Conservation (phyloP, 2,797 vertebrate genomes). For the Mastacembelus armatus region DNA sequence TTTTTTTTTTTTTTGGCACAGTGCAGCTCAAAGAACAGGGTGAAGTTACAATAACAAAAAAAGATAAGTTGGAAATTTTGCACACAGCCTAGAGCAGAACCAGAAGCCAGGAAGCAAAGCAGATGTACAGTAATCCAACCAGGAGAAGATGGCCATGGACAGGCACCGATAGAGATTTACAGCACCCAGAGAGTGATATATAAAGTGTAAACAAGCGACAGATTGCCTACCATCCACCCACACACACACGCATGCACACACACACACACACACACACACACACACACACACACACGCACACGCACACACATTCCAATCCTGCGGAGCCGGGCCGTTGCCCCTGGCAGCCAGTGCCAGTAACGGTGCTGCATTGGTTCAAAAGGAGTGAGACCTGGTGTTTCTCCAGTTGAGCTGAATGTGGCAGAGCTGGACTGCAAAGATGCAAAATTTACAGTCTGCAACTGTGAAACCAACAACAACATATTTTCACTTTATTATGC, state of each 20-base stretch:
- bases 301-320: conserved; percentile 63
- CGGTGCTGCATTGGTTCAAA: conserved; percentile 55
- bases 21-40: no score
- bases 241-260: conserved; percentile 38
- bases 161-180: conserved; percentile 68
- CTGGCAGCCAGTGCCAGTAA: conserved; percentile 68
- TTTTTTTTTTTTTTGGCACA: no score
- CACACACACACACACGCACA: conserved; percentile 48
- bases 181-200: conserved; percentile 68
- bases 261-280: conserved; percentile 44
- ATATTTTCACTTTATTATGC: conserved; percentile 25
- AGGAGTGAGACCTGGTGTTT: conserved; percentile 36
- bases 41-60: no score
- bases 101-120: conserved; percentile 28
- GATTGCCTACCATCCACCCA: conserved; percentile 67
- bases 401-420: conserved; percentile 24
- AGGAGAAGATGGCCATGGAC: conserved; percentile 54
- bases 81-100: conserved; percentile 2
- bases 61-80: neutral
- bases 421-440: conserved; percentile 19
- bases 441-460: conserved; percentile 27
- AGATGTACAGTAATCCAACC: conserved; percentile 52
- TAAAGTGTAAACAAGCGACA: conserved; percentile 78
- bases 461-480: conserved; percentile 16
- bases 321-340: conserved; percentile 61